Percentiles rank a stretch among this genome's conserved stretches.
phyloP scores from a whole-genome alignment of 2,888 invertebrate species.

The Drosophila atripex region DNA sequence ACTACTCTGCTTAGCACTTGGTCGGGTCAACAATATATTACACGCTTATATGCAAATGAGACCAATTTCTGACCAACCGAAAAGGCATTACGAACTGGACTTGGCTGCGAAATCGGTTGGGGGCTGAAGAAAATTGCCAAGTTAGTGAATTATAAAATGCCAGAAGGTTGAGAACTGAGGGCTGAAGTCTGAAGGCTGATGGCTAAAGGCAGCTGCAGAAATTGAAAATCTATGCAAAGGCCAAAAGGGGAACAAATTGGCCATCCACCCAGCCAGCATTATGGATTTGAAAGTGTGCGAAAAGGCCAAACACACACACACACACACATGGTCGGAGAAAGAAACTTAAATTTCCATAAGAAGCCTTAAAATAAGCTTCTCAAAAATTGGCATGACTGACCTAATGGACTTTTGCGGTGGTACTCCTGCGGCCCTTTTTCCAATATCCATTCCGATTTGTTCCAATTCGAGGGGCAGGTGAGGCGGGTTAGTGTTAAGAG shows the following conservation, averaged over 20 bases:
- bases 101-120: conserved; percentile 9
- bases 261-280: conserved; percentile 2
- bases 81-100: conserved; percentile 44
- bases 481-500: no score
- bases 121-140: conserved; percentile 47
- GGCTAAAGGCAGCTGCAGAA: conserved; percentile 16
- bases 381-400: not conserved
- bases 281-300: conserved; percentile 16
- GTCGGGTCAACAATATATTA: conserved; percentile 51
- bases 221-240: conserved; percentile 51
- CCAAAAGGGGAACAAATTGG: conserved; percentile 12
- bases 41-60: conserved; percentile 60
- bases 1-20: not conserved
- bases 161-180: not conserved
- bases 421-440: not conserved
- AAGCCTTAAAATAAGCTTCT: conserved; percentile 14
- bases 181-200: not conserved
- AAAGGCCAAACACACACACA: no score
- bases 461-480: not conserved
- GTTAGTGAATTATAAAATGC: conserved; percentile 54
- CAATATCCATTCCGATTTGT: not conserved
- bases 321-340: no score
- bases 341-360: conserved; percentile 23
- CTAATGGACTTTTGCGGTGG: conserved; percentile 4
- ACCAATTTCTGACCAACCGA: conserved; percentile 56